These are phyloP conservation scores for Panulirus ornatus DNA, from an alignment of 1,140 invertebrate genomes.

Conservation along the genomic window DNA sequence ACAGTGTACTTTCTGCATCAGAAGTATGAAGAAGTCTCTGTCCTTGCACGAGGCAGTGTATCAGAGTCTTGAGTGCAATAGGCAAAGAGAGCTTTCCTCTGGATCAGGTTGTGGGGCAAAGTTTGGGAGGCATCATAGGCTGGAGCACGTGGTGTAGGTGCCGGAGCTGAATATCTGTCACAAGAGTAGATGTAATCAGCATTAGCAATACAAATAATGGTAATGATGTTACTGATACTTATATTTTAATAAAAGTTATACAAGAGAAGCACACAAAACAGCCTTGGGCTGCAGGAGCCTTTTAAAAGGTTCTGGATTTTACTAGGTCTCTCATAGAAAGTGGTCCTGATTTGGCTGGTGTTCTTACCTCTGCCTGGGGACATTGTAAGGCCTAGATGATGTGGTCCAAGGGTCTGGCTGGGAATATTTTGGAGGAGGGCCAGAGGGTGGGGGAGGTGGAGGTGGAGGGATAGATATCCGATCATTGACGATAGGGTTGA, in stretches of 20 bases:
- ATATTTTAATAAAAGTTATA: no score
- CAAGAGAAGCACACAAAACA: background rate
- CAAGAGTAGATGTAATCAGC: background rate
- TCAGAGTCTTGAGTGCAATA: background rate
- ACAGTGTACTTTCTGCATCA: no score
- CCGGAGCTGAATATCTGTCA: constrained; percentile 42
- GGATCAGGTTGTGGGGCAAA: background rate
- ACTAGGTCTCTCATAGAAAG: no score
- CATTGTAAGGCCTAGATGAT: constrained; percentile 13
- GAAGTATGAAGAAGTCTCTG: constrained; percentile 47
- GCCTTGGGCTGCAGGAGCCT: no score
- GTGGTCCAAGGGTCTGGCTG: background rate
- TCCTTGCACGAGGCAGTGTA: constrained; percentile 5
- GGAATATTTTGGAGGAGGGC: constrained; percentile 59
- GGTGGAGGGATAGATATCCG: no score
- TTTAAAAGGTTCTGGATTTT: no score
- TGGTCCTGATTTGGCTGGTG: no score
- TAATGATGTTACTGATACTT: no score
- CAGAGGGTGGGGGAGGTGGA: constrained; percentile 23
- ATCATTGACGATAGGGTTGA: constrained; percentile 9
- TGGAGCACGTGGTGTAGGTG: constrained; percentile 5
- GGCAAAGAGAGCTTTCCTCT: background rate
- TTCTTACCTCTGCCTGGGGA: constrained; percentile 60
- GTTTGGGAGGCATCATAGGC: background rate
- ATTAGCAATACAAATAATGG: no score